These are phyloP conservation scores for Triplophysa yarkandensis DNA, from an alignment of 2,797 vertebrate genomes.

Conservation along the genomic window DNA sequence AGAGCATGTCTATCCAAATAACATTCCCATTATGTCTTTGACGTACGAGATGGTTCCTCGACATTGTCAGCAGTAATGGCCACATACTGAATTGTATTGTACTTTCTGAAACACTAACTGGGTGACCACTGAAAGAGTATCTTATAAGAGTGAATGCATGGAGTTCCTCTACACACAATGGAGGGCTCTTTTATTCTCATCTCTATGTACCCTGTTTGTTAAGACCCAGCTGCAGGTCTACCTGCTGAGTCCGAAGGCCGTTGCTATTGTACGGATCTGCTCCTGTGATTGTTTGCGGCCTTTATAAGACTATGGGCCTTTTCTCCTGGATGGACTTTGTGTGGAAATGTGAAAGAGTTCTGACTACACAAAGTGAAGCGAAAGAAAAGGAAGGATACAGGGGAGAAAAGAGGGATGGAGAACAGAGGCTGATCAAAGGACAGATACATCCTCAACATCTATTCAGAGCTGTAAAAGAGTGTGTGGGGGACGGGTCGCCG, in stretches of 20 bases:
- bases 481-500: conserved; percentile 17
- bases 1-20: not conserved
- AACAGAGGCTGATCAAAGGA: conserved; percentile 51
- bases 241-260: conserved; percentile 76
- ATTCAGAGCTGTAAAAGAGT: conserved; percentile 32
- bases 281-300: conserved; percentile 70
- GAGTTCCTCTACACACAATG: conserved; percentile 70
- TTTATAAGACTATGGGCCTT: conserved; percentile 58
- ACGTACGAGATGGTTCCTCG: conserved; percentile 39
- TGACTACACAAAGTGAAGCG: conserved; percentile 32
- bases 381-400: conserved; percentile 37
- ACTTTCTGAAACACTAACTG: conserved; percentile 47
- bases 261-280: conserved; percentile 73
- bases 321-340: conserved; percentile 71
- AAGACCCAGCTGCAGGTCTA: conserved; percentile 73
- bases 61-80: conserved; percentile 44
- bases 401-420: conserved; percentile 30
- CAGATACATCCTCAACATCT: conserved; percentile 45
- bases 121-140: conserved; percentile 67
- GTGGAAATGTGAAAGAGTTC: conserved; percentile 66
- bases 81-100: conserved; percentile 46
- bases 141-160: conserved; percentile 66
- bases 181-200: conserved; percentile 67
- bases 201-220: conserved; percentile 74
- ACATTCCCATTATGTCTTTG: conserved; percentile 33